Base-by-base conservation (phyloP, 2,888 invertebrate genomes). In the Synanthedon formicaeformis region DNA sequence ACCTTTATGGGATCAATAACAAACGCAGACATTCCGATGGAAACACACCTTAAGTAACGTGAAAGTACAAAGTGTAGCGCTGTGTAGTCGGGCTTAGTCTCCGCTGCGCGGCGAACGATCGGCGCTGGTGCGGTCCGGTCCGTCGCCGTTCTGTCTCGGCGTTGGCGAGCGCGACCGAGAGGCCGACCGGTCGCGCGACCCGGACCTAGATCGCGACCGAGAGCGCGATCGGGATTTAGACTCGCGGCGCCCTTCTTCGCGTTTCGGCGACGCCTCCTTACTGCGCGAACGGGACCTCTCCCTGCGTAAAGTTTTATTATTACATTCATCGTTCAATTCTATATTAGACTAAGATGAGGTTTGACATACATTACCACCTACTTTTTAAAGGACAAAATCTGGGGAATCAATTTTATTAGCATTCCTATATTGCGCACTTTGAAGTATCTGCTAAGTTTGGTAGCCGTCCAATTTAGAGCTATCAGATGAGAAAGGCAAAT, bases 271-370 rank as follows among this genome's bases (percentile, higher is more conserved):
- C 14, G 67, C 75, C 56, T 90, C 91, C 75, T 93, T 93, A 74
- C 92, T 92, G 63, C 86, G 88, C 40, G 92, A 93, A 51, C 90
- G 90, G 54, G 93, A 93, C 40, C 92, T 89, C 67, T 92, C 91
- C 78, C 92, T 92, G 73, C 55, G n/a, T 13, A 2, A 34, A 6
- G 8, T 10, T 34, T 34, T 3, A 34, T 34, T 34, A 34, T 10
- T 34, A 34, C 10, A 34, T 10, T 34, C 6, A 34, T 34, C 8
- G 27, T 34, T 34, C 27, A 8, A 34, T 27, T 6, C 2, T 6
- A 27, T 34, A 8, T 34, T 34, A 23, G 23, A 23, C 23, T 23
- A 23, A 23, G 23, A 23, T 23, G 23, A 23, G 4, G 23, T 1
- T 23, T 23, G 23, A 4, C 4, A 23, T 23, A 23, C 4, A 23